A percentile compares a stretch with the other conserved stretches of the same genome.
These are phyloP conservation scores for Caenorhabditis sinica DNA, from an alignment of 2,888 invertebrate genomes.

Conservation along the genomic window DNA sequence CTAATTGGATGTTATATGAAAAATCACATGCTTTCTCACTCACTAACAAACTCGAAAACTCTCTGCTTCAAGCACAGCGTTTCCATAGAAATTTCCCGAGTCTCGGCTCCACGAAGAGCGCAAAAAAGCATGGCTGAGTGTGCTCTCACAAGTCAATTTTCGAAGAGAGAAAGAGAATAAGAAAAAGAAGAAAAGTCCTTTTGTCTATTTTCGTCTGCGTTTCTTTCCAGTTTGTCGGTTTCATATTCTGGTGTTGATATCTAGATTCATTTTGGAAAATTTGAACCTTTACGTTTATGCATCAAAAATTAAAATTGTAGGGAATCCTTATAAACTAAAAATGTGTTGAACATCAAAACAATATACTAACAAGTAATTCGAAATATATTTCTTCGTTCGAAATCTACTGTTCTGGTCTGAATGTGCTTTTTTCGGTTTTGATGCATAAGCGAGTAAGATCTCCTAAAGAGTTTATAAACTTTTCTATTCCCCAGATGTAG, in stretches of 20 bases:
- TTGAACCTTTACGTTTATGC: neutral
- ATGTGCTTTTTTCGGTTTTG: too few species aligned
- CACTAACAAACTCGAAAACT: conserved; percentile 4
- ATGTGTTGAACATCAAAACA: too few species aligned
- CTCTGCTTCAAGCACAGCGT: conserved; percentile 23
- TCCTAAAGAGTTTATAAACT: too few species aligned
- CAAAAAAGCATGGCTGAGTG: conserved; percentile 32
- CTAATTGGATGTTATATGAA: conserved; percentile 15
- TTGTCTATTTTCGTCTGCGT: conserved; percentile 25
- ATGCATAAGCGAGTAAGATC: too few species aligned
- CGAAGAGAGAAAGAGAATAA: neutral
- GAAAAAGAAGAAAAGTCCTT: conserved; percentile 22
- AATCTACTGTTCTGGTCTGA: too few species aligned
- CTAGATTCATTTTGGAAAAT: neutral
- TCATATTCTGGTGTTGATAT: conserved; percentile 3
- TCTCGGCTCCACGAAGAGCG: conserved; percentile 32
- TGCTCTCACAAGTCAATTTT: conserved; percentile 33
- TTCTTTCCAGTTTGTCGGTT: conserved; percentile 12
- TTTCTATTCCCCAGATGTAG: too few species aligned
- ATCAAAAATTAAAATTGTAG: neutral
- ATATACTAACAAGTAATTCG: too few species aligned
- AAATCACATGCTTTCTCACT: conserved; percentile 1
- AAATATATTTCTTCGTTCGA: too few species aligned
- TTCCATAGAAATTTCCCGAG: conserved; percentile 44
- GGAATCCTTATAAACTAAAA: too few species aligned